A percentile compares a stretch with the other conserved stretches of the same genome.
Conservation (phyloP, 1,140 invertebrate species). For the Orchesella cincta region DNA sequence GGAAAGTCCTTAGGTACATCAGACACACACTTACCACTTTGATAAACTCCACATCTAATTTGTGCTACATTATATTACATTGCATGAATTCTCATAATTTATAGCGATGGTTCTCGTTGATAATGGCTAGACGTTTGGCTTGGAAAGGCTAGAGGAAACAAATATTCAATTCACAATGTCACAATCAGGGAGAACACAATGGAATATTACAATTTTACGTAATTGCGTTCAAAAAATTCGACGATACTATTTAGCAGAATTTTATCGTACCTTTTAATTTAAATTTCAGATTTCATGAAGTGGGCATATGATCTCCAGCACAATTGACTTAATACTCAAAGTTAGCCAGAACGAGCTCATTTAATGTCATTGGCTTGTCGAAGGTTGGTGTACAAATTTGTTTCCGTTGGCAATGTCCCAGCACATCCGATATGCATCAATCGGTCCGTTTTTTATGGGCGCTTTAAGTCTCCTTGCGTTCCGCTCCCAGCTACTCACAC, state of each 20-base stretch:
- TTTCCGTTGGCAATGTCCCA: neutral
- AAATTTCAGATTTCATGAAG: constrained; percentile 55
- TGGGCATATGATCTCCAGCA: constrained; percentile 25
- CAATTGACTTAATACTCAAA: constrained; percentile 25
- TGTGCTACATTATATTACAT: no score
- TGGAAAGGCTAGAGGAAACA: constrained; percentile 64
- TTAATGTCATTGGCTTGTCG: constrained; percentile 32
- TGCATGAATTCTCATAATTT: constrained; percentile 8
- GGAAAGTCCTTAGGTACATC: constrained; percentile 60
- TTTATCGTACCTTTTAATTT: neutral
- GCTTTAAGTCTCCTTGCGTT: constrained; percentile 74
- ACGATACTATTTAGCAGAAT: neutral
- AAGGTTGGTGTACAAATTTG: neutral
- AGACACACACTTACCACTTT: neutral
- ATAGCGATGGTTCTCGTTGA: constrained; percentile 57
- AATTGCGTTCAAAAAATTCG: constrained; percentile 26
- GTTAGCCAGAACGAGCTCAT: constrained; percentile 21
- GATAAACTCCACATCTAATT: no score
- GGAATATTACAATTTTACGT: constrained; percentile 75
- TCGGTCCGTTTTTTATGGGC: constrained; percentile 59
- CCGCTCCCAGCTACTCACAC: constrained; percentile 69
- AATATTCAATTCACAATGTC: constrained; percentile 61
- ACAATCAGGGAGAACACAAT: constrained; percentile 60
- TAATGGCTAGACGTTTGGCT: constrained; percentile 66
- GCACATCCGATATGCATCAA: neutral